Evolutionary conservation across 2,113 vertebrate genomes (phyloP).

Genomic region (Otus sunia): DNA sequence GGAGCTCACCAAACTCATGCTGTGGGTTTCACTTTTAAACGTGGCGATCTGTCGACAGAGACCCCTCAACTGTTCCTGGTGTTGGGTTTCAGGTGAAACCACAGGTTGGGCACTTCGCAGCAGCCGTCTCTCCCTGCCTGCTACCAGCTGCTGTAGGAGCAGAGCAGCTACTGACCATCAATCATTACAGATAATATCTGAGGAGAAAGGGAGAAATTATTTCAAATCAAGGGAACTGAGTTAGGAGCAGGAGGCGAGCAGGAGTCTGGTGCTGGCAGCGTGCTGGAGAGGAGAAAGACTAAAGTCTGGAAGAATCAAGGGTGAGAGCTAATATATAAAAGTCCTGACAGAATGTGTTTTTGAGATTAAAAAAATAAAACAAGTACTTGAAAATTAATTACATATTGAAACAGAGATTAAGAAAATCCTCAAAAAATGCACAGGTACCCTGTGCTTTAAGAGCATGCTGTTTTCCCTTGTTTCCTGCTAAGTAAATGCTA

Average conservation of each 20-base stretch:
- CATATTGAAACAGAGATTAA: neutral
- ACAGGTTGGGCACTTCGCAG: neutral
- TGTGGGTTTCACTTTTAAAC: neutral
- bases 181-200: slow-evolving; percentile 36
- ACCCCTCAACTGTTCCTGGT: neutral
- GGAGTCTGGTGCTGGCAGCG: neutral
- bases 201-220: slow-evolving; percentile 42
- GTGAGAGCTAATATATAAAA: neutral
- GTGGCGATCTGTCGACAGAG: neutral
- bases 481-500: neutral
- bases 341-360: neutral
- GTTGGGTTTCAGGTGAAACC: neutral
- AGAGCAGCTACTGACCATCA: slow-evolving; percentile 1
- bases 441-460: neutral
- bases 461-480: neutral
- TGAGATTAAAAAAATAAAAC: neutral
- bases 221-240: slow-evolving; percentile 14
- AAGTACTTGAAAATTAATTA: neutral
- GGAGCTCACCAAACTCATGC: neutral
- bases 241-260: neutral
- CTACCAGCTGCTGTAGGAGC: neutral
- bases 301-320: neutral
- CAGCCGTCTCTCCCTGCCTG: neutral
- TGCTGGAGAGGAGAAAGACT: neutral
- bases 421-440: neutral